Base-by-base conservation (phyloP, 2,113 vertebrate genomes). In the Serinus canaria region DNA sequence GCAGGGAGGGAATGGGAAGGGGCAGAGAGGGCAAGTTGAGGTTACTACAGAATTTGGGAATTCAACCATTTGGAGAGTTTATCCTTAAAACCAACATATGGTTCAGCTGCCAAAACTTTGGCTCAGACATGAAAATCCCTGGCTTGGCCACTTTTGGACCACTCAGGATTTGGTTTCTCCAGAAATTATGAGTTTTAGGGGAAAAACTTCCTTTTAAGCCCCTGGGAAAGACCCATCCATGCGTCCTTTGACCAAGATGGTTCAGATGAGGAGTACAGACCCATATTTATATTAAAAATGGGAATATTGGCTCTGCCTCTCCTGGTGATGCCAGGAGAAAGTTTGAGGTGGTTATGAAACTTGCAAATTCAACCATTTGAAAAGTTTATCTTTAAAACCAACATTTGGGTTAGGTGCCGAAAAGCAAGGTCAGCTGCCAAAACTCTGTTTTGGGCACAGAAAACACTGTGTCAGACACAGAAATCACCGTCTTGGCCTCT, bases 191-290 rank as follows among this genome's bases (percentile, higher is more conserved):
- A 5, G 8, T 18, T 59, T 43, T 25, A 6, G 14, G 10, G 35
- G 13, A 7, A 49, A 82, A 55, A 28, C 7, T n/a, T 84, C 37
- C 20, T 43, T 17, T 20, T 49, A 11, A 84, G 28, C 50, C 30
- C 55, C 27, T 14, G 24, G 25, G 27, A 58, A 28, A 74, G 4
- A 24, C 25, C 37, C 44, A 25, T 8, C 7, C 5, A 1, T 3
- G 4, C 0, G 0, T 47, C n/a, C 52, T 14, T 12, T 6, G 15
- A 37, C 33, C 30, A 41, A 10, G 16, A 28, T 0, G 0, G 70
- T 1, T 4, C 6, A 16, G 25, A 59, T 9, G 22, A 55, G 6
- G 41, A 68, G 13, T 15, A 37, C 0, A 0, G 24, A 70, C 10
- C 11, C 9, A 2, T 21, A 33, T 59, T 73, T n/a, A 14, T 6